Evolutionary conservation across 1,140 invertebrate species (phyloP), one percentile per base, ranked within the genome.

Genomic region (Monochamus saltuarius): DNA sequence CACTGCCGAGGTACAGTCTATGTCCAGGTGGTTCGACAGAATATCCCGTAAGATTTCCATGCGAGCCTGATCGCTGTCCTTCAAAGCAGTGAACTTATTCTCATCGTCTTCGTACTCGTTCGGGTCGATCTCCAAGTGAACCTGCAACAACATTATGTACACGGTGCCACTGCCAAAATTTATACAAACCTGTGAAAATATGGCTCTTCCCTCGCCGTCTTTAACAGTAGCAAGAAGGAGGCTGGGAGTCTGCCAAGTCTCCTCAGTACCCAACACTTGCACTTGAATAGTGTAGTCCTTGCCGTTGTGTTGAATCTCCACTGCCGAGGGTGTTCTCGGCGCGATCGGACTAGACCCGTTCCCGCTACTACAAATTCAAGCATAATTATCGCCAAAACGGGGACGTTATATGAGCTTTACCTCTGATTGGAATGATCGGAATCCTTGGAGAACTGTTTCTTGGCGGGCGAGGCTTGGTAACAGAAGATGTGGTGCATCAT

Each of bases 401-500:
- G 2, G 16, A 17, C 11, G 17, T 11, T 1, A 34, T 16, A 39
- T n/a, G 29, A 13, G 38, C 42, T 11, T 59, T 42, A 62, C 60
- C 62, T 64, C 19, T 69, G 69, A 61, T 68, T 74, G 2, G 69
- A 69, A 19, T 72, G 66, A 57, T 73, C 73, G 4, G 73, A 73
- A 66, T 88, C 86, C 50, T 87, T 84, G 2, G 87, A 89, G 72
- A 92, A 92, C 62, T 89, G 85, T 64, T 89, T 87, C 72, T 87
- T 86, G 1, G 87, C 83, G 0, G 90, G 90, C 1, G 89, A 91
- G 0, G 89, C 88, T 69, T 92, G 89, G 73, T 94, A 94, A 64
- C 88, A 92, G 73, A 92, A 92, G 39, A 92, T 87, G 62, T 93
- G 90, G 76, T 93, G 90, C 78, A 94, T 86, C 81, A 94, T 86